phyloP scores from a whole-genome alignment of 2,113 vertebrate genomes.

The Phyllostomus hastatus region DNA sequence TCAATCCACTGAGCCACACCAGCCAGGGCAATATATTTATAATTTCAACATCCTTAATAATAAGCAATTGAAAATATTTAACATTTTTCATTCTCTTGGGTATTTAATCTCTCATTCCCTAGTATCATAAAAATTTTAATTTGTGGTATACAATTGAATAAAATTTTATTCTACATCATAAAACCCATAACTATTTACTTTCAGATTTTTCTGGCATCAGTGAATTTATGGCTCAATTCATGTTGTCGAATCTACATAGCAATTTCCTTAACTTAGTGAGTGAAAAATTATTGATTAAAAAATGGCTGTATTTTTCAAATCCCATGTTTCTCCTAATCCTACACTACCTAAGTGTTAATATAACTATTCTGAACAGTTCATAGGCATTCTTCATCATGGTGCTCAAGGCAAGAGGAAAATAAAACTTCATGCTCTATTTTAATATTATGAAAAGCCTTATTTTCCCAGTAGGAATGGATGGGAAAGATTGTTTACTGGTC shows the following conservation, averaged over 20 bases:
- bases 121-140: not conserved
- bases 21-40: not conserved
- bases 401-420: slow-evolving; percentile 61
- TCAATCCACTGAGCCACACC: too few relatives aligned
- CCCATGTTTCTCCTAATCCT: slow-evolving; percentile 73
- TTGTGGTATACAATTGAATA: not conserved
- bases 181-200: slow-evolving; percentile 33
- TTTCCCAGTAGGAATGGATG: slow-evolving; percentile 72
- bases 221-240: not conserved
- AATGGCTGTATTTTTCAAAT: slow-evolving; percentile 28
- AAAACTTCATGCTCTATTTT: slow-evolving; percentile 75
- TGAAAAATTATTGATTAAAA: not conserved
- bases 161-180: slow-evolving; percentile 8
- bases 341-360: not conserved
- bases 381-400: slow-evolving; percentile 72
- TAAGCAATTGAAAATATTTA: not conserved
- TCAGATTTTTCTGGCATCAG: slow-evolving; percentile 1
- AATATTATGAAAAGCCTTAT: slow-evolving; percentile 63
- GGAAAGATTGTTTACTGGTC: slow-evolving; percentile 67
- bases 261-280: slow-evolving; percentile 30
- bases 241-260: not conserved
- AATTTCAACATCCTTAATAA: slow-evolving; percentile 7
- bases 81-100: not conserved
- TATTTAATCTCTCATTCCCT: not conserved
- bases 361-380: slow-evolving; percentile 66